phyloP scores from a whole-genome alignment of 2,797 vertebrate species.

The Meda fulgida region DNA sequence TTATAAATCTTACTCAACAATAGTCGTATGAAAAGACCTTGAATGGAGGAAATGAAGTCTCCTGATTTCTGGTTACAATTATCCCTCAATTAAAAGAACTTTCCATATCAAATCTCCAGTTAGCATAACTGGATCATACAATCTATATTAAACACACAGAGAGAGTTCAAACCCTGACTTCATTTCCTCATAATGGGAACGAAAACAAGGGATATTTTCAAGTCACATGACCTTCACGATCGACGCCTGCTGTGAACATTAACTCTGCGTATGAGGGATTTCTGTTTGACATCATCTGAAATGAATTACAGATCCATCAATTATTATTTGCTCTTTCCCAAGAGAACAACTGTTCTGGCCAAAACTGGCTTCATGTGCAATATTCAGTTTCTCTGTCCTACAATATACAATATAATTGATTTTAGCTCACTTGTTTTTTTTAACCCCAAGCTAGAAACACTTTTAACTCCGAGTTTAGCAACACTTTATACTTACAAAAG shows the following conservation, averaged over 20 bases:
- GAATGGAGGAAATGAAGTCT: background rate
- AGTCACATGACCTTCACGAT: conserved; percentile 33
- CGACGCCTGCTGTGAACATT: conserved; percentile 44
- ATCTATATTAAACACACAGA: background rate
- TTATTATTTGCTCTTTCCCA: conserved; percentile 11
- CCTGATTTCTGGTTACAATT: background rate
- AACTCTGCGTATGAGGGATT: conserved; percentile 39
- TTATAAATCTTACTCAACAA: no score
- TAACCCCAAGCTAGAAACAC: background rate
- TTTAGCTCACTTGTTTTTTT: background rate
- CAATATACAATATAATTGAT: background rate
- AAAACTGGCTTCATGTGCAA: background rate
- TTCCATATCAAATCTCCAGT: background rate
- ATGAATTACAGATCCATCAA: conserved; percentile 43
- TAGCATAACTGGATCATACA: background rate
- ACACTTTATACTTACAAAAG: background rate
- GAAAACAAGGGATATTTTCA: conserved; percentile 18
- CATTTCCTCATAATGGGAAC: conserved; percentile 18
- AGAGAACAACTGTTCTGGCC: background rate
- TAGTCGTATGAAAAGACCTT: background rate
- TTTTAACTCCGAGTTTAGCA: background rate
- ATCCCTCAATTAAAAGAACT: background rate
- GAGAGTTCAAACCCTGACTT: background rate
- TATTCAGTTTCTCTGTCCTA: background rate
- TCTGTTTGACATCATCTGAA: conserved; percentile 32